A percentile compares a stretch with the other conserved stretches of the same genome.
These are phyloP conservation scores for Myiagra hebetior DNA, from an alignment of 2,113 vertebrate species.

Conservation along the genomic window DNA sequence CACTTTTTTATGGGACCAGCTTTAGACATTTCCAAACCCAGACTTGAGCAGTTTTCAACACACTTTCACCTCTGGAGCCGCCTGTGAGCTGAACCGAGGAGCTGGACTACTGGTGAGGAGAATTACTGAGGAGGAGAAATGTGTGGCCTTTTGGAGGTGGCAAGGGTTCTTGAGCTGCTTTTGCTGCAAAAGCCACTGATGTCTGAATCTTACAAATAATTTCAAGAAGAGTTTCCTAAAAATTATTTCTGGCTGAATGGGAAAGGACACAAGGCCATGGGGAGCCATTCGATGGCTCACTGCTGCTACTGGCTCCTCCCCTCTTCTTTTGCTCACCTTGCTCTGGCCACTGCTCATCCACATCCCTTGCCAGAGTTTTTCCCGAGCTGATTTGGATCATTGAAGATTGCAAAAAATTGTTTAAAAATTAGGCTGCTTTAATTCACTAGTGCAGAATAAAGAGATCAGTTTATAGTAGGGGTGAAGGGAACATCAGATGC, in stretches of 20 bases:
- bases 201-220: neutral
- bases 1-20: neutral
- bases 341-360: neutral
- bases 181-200: neutral
- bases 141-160: neutral
- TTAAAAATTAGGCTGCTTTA: neutral
- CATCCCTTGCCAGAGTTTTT: neutral
- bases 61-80: neutral
- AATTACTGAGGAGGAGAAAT: neutral
- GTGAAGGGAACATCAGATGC: neutral
- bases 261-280: neutral
- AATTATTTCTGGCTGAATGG: neutral
- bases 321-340: neutral
- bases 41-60: neutral
- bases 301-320: neutral
- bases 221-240: neutral
- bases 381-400: neutral
- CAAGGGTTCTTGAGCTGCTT: neutral
- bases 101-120: neutral
- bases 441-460: neutral
- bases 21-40: neutral
- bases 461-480: neutral
- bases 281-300: neutral
- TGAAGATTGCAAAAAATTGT: neutral
- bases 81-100: fast-evolving